Base-by-base conservation (phyloP, 2,113 vertebrate species). In the Corythoichthys intestinalis region DNA sequence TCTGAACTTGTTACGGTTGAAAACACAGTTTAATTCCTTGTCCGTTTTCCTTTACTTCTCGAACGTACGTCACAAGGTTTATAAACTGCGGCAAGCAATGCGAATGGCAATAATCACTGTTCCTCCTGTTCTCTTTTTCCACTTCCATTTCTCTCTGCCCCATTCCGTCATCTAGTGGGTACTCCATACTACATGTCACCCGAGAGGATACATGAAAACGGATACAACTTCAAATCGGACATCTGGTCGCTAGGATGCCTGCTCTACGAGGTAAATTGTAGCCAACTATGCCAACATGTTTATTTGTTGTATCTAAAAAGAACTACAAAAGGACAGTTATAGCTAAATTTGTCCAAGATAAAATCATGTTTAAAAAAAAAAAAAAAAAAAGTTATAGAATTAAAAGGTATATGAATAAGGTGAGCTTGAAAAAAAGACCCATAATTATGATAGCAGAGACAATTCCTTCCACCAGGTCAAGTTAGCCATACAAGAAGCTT, bases 191-290 rank as follows among this genome's bases (percentile, higher is more conserved):
- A 99, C 81, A 99, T 99, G 97, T 98, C 97, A 78, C 96, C 97
- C 0, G 97, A 99, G 92, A 94, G 96, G 89, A 98, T 99, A 92
- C 97, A 98, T 9, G 97, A 98, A 93, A 97, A 96, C 2, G 95
- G 97, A 87, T 98, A 99, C 91, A 98, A 99, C 94, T 99, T 98
- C 92, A 99, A 99, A 87, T 99, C 97, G n/a, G 97, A 99, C 92
- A 98, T 99, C 94, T 99, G 97, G 97, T 99, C 97, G 77, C 92
- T 99, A 91, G 97, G 97, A 89, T 99, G 97, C 85, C 91, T 99
- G 81, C 91, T 99, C 57, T 98, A 99, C 1, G 97, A 99, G 96
- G 97, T 95, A 93, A 86, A 74, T 72, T 80, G 72, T 77, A 71
- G 17, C 65, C 75, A 79, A 77, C 77, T 77, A 79, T 87, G 84